Evolutionary conservation across 2,797 vertebrate genomes (phyloP), one percentile per base, ranked within the genome.

Genomic region (Kryptolebias ocellatus): DNA sequence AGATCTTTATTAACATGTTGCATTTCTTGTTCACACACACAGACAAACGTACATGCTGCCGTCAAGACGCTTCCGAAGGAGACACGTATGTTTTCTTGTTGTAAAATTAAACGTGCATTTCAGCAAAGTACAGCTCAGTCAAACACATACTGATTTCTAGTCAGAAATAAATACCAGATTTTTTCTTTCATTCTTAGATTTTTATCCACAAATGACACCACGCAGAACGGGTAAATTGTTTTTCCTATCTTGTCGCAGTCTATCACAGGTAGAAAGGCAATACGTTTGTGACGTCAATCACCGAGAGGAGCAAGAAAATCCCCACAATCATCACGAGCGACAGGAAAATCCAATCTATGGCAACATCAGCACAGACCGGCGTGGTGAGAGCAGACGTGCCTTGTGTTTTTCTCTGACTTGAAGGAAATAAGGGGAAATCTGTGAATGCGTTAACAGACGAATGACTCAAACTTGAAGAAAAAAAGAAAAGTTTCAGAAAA

Each of bases 291-390:
- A 80, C 16, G 45, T 65, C 0, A 76, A 68, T 65, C 64, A 64
- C 51, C 64, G 70, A 7, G 77, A 70, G 28, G 62, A 65, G 51
- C 82, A 89, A 52, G 89, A 92, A 37, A 91, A 90, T 87, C 86
- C 84, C n/a, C 75, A 60, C 0, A 65, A 77, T 60, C 49, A 60
- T 24, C 67, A 61, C 6, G 75, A 77, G 59, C 82, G 70, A 66
- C 89, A 85, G 45, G 92, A 94, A 52, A 94, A 94, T 90, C 92
- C 93, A 52, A 94, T 94, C 63, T 95, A 94, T 63, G 93, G 93
- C 39, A 95, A 94, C 84, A 93, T 94, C 70, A 79, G 42, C 71
- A 61, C 81, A 70, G 84, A 91, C 5, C 80, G 76, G 78, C 63
- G 53, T 79, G 83, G 92, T 94, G 68, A 84, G 83, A 16, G 1